Evolutionary conservation across 1,140 invertebrate genomes (phyloP).

Genomic region (Drosophila kohkoa): DNA sequence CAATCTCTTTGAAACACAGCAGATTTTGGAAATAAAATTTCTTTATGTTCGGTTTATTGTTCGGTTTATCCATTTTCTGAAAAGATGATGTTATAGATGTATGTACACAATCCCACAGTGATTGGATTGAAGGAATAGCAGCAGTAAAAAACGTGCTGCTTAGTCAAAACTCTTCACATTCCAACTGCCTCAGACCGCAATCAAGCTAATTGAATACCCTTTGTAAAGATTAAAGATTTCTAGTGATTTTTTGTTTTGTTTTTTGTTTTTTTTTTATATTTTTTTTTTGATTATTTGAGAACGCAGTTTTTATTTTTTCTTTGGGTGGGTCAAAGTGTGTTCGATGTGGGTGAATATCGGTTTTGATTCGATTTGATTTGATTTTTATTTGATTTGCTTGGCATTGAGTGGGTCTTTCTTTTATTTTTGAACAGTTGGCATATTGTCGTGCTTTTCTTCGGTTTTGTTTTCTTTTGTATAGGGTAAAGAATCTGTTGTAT

Average conservation of each 20-base stretch:
- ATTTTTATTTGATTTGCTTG: constrained; percentile 17
- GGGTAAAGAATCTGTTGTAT: constrained; percentile 7
- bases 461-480: not conserved
- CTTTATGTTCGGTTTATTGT: not conserved
- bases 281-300: constrained; percentile 9
- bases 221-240: not conserved
- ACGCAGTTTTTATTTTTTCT: constrained; percentile 17
- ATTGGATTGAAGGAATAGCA: not conserved
- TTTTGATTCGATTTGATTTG: constrained; percentile 19
- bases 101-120: not conserved
- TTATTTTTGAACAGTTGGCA: constrained; percentile 29
- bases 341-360: constrained; percentile 43
- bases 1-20: not conserved
- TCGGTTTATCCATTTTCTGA: constrained; percentile 9
- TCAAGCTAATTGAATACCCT: constrained; percentile 17
- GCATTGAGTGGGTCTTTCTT: constrained; percentile 35
- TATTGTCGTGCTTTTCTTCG: constrained; percentile 53
- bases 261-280: not conserved
- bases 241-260: no score
- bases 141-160: not conserved
- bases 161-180: constrained; percentile 2
- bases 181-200: constrained; percentile 16
- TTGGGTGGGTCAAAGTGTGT: constrained; percentile 48
- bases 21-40: not conserved
- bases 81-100: not conserved